Evolutionary conservation across 1,140 invertebrate genomes (phyloP).

Genomic region (Metopolophium dirhodum): DNA sequence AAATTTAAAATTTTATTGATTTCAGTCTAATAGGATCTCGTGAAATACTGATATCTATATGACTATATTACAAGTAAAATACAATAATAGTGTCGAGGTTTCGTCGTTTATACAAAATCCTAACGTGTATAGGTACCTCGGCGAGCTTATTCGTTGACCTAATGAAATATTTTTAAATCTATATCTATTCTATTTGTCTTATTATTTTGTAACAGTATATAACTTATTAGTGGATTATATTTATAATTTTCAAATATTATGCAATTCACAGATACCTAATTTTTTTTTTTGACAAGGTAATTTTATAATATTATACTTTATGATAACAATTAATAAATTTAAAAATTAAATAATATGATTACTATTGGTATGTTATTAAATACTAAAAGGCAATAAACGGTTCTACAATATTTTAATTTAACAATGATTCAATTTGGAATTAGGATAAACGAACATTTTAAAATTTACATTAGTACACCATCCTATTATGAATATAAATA

Average conservation of each 20-base stretch:
- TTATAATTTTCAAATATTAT: not conserved
- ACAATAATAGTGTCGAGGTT: not conserved
- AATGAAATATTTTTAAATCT: not conserved
- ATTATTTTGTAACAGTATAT: not conserved
- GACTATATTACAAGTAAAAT: not conserved
- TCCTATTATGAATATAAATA: too few species aligned
- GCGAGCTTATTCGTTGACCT: not conserved
- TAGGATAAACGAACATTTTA: too few species aligned
- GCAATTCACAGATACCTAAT: not conserved
- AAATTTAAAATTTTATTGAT: not conserved
- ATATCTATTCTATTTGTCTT: not conserved
- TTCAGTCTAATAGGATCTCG: not conserved
- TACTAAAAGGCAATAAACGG: not conserved
- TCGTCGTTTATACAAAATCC: not conserved
- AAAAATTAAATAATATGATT: not conserved
- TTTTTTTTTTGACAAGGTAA: not conserved
- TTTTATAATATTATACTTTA: not conserved
- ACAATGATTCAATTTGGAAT: too few species aligned
- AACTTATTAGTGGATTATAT: not conserved
- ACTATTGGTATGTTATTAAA: too few species aligned
- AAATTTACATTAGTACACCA: too few species aligned
- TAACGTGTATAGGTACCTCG: too few species aligned
- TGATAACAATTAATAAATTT: not conserved
- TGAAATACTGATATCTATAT: too few species aligned
- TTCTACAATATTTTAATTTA: too few species aligned